Conservation (phyloP, 2,113 vertebrate species). For the Spea multiplicata region DNA sequence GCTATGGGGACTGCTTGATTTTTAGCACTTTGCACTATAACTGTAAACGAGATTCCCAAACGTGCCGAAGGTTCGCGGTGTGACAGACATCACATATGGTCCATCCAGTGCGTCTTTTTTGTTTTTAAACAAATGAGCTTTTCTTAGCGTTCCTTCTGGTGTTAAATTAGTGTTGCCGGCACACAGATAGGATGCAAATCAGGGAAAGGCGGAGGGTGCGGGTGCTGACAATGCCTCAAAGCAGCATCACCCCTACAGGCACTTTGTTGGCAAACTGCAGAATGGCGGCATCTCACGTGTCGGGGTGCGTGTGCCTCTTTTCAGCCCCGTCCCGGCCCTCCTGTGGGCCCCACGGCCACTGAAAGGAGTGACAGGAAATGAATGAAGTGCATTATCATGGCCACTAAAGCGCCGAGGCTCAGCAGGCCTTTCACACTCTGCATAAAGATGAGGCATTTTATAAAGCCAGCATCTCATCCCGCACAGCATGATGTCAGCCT, state of each 20-base stretch:
- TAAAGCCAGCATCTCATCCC: conserved; percentile 67
- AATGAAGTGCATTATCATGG: conserved; percentile 49
- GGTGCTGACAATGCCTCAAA: background rate
- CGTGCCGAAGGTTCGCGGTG: too few species aligned
- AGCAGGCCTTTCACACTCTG: conserved; percentile 60
- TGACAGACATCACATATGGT: too few species aligned
- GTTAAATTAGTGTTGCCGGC: too few species aligned
- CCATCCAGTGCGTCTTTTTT: too few species aligned
- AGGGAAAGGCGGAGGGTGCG: background rate
- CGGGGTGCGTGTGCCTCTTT: background rate
- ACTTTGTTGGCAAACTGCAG: background rate
- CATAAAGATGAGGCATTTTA: conserved; percentile 68
- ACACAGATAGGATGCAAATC: background rate
- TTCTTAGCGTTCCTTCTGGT: too few species aligned
- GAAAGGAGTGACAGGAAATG: conserved; percentile 53
- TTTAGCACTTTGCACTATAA: too few species aligned
- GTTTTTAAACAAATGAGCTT: too few species aligned
- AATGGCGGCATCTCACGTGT: background rate
- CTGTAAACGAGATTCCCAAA: too few species aligned
- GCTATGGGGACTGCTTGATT: too few species aligned
- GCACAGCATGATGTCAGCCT: conserved; percentile 65
- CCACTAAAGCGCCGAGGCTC: conserved; percentile 53
- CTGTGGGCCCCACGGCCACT: background rate
- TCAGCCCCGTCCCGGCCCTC: background rate
- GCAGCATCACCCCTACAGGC: background rate